Percentiles rank a stretch among this genome's conserved stretches.
Conservation (phyloP, 2,888 invertebrate species). For the Dromius quadrimaculatus region DNA sequence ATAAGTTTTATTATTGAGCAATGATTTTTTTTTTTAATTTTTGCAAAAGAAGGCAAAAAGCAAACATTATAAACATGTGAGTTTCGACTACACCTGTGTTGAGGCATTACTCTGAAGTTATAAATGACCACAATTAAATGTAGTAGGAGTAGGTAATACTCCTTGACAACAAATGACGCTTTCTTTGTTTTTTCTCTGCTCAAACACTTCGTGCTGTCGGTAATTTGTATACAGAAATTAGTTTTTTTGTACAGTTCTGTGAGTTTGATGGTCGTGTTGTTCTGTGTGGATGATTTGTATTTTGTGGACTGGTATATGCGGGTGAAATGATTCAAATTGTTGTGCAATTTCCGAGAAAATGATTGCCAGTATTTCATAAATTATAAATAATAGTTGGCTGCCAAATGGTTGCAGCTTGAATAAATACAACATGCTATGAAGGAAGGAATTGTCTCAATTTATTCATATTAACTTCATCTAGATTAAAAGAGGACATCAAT, state of each 20-base stretch:
- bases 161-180: slow-evolving; percentile 27
- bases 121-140: slow-evolving; percentile 46
- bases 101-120: slow-evolving; percentile 32
- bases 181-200: slow-evolving; percentile 32
- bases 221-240: slow-evolving; percentile 30
- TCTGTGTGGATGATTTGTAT: slow-evolving; percentile 10
- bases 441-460: too few relatives aligned
- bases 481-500: too few relatives aligned
- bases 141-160: slow-evolving; percentile 43
- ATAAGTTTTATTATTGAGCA: too few relatives aligned
- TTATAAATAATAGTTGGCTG: too few relatives aligned
- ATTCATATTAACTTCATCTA: too few relatives aligned
- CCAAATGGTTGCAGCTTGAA: too few relatives aligned
- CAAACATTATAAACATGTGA: too few relatives aligned
- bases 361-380: too few relatives aligned
- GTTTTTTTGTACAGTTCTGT: slow-evolving; percentile 25
- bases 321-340: slow-evolving; percentile 32
- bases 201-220: not conserved
- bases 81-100: slow-evolving; percentile 47
- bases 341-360: slow-evolving; percentile 4
- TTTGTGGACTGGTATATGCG: not conserved
- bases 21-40: too few relatives aligned
- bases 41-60: too few relatives aligned
- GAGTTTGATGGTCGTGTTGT: not conserved
- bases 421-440: too few relatives aligned